These are phyloP conservation scores for Albula goreensis DNA, from an alignment of 2,113 vertebrate genomes.

Conservation along the genomic window DNA sequence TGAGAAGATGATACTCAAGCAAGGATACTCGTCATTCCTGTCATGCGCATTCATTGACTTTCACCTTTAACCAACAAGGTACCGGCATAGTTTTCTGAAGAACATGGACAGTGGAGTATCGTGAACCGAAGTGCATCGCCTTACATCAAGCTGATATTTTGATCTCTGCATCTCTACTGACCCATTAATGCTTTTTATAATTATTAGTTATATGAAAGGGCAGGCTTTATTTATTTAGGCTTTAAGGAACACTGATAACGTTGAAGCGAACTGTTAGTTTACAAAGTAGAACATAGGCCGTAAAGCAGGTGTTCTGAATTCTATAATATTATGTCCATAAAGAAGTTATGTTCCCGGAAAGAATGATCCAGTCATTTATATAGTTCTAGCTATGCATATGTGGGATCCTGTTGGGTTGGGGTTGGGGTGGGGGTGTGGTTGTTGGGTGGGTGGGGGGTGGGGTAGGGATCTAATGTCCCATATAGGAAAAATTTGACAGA, in stretches of 20 bases:
- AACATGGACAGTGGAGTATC: slow-evolving; percentile 21
- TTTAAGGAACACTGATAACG: slow-evolving; percentile 5
- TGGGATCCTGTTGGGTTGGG: background rate
- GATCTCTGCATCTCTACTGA: slow-evolving; percentile 6
- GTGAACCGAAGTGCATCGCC: slow-evolving; percentile 42
- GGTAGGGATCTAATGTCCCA: background rate
- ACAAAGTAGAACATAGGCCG: background rate
- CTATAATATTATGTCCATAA: background rate
- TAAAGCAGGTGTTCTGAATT: background rate
- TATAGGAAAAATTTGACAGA: background rate
- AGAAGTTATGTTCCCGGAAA: background rate
- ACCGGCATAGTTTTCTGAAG: slow-evolving; percentile 10
- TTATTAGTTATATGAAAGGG: slow-evolving; percentile 42
- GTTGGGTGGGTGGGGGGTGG: no score
- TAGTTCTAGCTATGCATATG: background rate
- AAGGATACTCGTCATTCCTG: slow-evolving; percentile 2
- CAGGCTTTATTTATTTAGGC: slow-evolving; percentile 23
- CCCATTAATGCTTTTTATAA: slow-evolving; percentile 28
- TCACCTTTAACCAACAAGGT: background rate
- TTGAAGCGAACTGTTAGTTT: background rate
- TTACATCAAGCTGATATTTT: slow-evolving; percentile 38
- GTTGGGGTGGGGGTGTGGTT: no score
- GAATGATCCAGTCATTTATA: background rate
- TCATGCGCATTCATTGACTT: background rate
- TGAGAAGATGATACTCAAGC: slow-evolving; percentile 15